phyloP scores from a whole-genome alignment of 2,113 vertebrate species.

The Salvelinus alpinus region DNA sequence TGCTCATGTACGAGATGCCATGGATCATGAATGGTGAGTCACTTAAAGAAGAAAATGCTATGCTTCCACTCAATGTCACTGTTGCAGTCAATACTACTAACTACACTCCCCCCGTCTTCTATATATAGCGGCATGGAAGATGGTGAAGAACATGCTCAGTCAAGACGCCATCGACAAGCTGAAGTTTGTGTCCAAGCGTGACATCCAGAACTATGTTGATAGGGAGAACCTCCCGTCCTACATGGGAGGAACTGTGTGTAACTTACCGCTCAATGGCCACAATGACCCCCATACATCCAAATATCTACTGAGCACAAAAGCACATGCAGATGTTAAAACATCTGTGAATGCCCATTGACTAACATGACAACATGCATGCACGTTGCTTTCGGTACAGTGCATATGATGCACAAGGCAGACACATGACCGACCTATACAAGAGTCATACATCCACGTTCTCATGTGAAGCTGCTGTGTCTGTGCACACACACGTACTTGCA shows the following conservation, averaged over 20 bases:
- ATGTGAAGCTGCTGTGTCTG: neutral
- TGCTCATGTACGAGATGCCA: slow-evolving; percentile 89
- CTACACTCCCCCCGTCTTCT: neutral
- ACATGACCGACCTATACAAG: neutral
- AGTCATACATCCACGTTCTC: neutral
- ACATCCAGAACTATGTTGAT: slow-evolving; percentile 80
- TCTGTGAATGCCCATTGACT: neutral
- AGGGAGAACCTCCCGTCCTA: slow-evolving; percentile 80
- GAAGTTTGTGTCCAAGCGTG: slow-evolving; percentile 81
- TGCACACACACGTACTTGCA: neutral
- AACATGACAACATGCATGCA: neutral
- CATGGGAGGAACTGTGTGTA: slow-evolving; percentile 88
- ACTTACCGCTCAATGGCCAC: neutral
- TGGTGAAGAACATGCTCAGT: slow-evolving; percentile 86
- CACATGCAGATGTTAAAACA: neutral
- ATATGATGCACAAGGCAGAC: neutral
- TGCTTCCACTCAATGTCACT: slow-evolving; percentile 27
- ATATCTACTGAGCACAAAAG: neutral
- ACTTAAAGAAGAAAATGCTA: neutral
- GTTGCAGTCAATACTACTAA: slow-evolving; percentile 59
- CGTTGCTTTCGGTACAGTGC: neutral
- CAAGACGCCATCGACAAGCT: slow-evolving; percentile 84
- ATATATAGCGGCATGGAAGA: slow-evolving; percentile 75
- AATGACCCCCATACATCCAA: neutral
- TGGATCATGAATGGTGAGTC: slow-evolving; percentile 90